Base-by-base conservation (phyloP, 1,140 invertebrate genomes). In the Pseudomyrmex concolor region DNA sequence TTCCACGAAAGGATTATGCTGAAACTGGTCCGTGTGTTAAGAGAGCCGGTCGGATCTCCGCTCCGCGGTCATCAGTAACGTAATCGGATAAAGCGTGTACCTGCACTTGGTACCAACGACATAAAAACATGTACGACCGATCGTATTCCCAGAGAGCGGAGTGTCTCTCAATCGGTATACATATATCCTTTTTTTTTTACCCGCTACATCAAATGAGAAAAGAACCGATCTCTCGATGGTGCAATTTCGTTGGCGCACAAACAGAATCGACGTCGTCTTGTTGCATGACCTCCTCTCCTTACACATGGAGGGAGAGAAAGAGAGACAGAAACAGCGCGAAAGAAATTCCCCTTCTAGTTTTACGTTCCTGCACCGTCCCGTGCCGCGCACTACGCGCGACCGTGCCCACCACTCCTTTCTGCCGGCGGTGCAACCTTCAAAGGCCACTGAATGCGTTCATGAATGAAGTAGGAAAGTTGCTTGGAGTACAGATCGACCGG, bases 381-480 rank as follows among this genome's bases (percentile, higher is more conserved):
- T 45, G 17, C 51, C 73, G 55, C 73, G 55, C 19, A 45, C 45
- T 63, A 68, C 85, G 81, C 74, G 77, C 74, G 71, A 68, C 64
- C 74, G 54, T 82, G 86, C 50, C 74, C 17, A 80, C 64, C 87
- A 84, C 91, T 89, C 84, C 84, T 91, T 90, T 87, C 90, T 88
- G 90, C 83, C 83, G 89, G 74, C 57, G 64, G 89, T 84, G 90
- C 92, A 94, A 93, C 93, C 93, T 94, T 94, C 93, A 93, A 93
- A 94, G 93, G 93, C 93, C 93, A 90, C 91, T 91, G 92, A 93
- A 92, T 92, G 91, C 90, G 90, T 91, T 90, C 91, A 93, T 94
- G 93, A 93, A 94, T 94, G 93, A 93, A 93, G 91, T 92, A 92
- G 91, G 91, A 92, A 93, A 93, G 92, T 92, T 90, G 89, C 91